phyloP scores from a whole-genome alignment of 2,888 invertebrate species.

The Poecilus cupreus region DNA sequence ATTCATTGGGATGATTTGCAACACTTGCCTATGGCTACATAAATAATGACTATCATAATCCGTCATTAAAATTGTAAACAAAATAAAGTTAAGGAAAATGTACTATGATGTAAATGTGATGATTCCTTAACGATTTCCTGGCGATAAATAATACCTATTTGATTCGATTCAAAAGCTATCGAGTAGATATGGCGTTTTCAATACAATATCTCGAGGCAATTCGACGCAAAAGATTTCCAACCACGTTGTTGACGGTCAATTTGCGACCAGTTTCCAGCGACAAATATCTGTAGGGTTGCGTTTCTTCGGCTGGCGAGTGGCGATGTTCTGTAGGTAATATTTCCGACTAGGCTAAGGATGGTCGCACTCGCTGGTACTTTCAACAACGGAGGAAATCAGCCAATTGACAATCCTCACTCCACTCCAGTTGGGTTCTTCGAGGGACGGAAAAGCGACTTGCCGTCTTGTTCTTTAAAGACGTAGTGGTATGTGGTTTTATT shows the following conservation, averaged over 20 bases:
- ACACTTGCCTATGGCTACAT: too few relatives aligned
- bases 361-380: slow-evolving; percentile 67
- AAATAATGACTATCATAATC: too few relatives aligned
- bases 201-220: slow-evolving; percentile 29
- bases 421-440: neutral
- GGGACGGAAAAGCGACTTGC: neutral
- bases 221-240: slow-evolving; percentile 4
- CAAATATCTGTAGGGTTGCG: slow-evolving; percentile 12
- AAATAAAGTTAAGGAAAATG: too few relatives aligned
- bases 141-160: too few relatives aligned
- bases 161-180: slow-evolving; percentile 9
- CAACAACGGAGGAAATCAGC: slow-evolving; percentile 70
- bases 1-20: too few relatives aligned
- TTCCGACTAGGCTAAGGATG: neutral
- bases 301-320: neutral
- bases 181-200: neutral
- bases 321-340: neutral
- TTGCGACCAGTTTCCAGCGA: slow-evolving; percentile 38
- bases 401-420: slow-evolving; percentile 71
- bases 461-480: neutral
- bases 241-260: slow-evolving; percentile 42
- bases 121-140: too few relatives aligned
- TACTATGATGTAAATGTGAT: too few relatives aligned
- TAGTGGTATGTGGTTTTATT: neutral
- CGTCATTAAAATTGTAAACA: too few relatives aligned